A percentile compares a stretch with the other conserved stretches of the same genome.
Conservation (phyloP, 2,888 invertebrate species). For the Stenolophus ochropezus region DNA sequence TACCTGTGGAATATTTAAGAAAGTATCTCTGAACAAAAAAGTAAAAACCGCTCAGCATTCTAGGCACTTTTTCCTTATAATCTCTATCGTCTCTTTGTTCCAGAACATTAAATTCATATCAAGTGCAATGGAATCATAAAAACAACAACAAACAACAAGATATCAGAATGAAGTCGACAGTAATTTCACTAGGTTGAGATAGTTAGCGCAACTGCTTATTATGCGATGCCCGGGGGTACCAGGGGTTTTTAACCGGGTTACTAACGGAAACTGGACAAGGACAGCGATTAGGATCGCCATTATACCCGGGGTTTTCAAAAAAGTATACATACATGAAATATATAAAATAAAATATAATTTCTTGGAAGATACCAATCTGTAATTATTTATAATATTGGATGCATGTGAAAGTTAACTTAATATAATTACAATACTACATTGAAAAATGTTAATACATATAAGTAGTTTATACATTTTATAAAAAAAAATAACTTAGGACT, state of each 20-base stretch:
- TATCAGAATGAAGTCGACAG: neutral
- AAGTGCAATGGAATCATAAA: conserved; percentile 23
- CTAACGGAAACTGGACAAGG: neutral
- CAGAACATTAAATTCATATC: conserved; percentile 42
- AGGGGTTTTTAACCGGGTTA: neutral
- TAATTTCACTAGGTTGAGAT: neutral
- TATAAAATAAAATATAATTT: no score
- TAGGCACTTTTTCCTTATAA: neutral
- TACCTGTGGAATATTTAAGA: neutral
- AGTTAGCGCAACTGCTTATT: neutral
- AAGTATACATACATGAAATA: no score
- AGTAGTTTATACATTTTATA: no score
- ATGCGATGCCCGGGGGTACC: neutral
- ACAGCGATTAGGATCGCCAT: neutral
- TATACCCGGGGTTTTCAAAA: neutral
- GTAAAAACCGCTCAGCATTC: neutral
- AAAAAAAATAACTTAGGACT: no score
- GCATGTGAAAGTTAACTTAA: no score
- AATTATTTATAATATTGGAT: no score
- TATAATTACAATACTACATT: no score
- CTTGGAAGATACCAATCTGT: no score
- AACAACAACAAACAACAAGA: conserved; percentile 18
- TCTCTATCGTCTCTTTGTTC: conserved; percentile 18
- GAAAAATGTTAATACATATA: no score
- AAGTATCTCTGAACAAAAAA: neutral